Base-by-base conservation (phyloP, 2,888 invertebrate genomes). In the Polyommatus iphigenia region DNA sequence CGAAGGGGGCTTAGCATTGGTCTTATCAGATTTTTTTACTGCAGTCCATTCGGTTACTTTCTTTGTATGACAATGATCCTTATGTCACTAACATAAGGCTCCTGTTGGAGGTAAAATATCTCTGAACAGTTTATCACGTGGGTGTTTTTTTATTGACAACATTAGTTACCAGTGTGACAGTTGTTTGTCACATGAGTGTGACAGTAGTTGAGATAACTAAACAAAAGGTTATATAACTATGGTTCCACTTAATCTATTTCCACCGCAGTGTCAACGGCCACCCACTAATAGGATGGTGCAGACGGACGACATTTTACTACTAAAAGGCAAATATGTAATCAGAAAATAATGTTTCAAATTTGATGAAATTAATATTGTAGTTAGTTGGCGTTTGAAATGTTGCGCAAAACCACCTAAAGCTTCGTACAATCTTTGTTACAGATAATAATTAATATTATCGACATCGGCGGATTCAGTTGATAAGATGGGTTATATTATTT, bases 221-320 rank as follows among this genome's bases (percentile, higher is more conserved):
- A 54, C 54, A 75, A 75, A 75, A 54, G 75, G 54, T 75, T 75
- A 29, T 75, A 54, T 50, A 75, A 54, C 15, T 50, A 15, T 20
- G 29, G 75, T 29, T 54, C 29, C 75, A 29, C 18, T 75, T 54
- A 54, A 75, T 75, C 15, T 50, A 50, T 75, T 75, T 75, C 50
- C 54, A 54, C 75, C 8, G 18, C 73, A 73, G 75, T 54, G 75
- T 75, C 75, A 75, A 75, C 75, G 75, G 75, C 75, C 54, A 75
- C 54, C 75, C 54, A 54, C 75, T 29, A 24, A 2, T 29, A 18
- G 75, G 73, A 15, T 29, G 3, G 50, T 0, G 75, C 29, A 75
- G 75, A 75, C 75, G 75, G 54, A 50, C 75, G 18, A 29, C 6
- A 62, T 32, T 67, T 32, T 15, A 32, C 5, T 4, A 62, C 8